These are phyloP conservation scores for Bombus fervidus DNA, from an alignment of 1,140 invertebrate species.

Conservation along the genomic window DNA sequence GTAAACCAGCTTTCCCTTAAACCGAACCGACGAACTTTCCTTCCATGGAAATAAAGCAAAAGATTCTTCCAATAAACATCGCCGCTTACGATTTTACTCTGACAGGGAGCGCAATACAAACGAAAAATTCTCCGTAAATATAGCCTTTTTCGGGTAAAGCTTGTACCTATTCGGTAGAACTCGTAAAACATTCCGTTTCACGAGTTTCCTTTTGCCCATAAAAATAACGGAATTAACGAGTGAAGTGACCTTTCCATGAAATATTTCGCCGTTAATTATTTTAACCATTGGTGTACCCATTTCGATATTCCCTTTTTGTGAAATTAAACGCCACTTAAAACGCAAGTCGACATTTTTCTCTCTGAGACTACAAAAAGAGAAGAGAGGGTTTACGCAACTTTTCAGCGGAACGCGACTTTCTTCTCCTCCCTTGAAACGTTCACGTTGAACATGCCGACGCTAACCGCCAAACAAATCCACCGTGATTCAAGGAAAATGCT, in stretches of 20 bases:
- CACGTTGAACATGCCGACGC: neutral
- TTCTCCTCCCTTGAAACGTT: neutral
- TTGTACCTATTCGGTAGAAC: too few relatives aligned
- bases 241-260: neutral
- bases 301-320: neutral
- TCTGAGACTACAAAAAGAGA: neutral
- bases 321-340: neutral
- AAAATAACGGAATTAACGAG: neutral
- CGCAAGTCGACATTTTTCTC: neutral
- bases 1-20: slow-evolving; percentile 41
- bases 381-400: neutral
- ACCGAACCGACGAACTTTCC: slow-evolving; percentile 36
- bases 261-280: neutral
- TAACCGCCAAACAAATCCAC: slow-evolving; percentile 27
- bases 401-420: neutral
- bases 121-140: neutral
- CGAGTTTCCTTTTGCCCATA: neutral
- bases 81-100: slow-evolving; percentile 13
- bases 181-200: neutral
- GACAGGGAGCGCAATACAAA: neutral
- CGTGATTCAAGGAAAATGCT: slow-evolving; percentile 23
- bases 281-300: neutral
- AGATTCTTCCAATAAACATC: slow-evolving; percentile 58
- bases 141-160: neutral
- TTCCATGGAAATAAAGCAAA: slow-evolving; percentile 48